Base-by-base conservation (phyloP, 1,140 invertebrate genomes). In the Aphidius gifuensis region DNA sequence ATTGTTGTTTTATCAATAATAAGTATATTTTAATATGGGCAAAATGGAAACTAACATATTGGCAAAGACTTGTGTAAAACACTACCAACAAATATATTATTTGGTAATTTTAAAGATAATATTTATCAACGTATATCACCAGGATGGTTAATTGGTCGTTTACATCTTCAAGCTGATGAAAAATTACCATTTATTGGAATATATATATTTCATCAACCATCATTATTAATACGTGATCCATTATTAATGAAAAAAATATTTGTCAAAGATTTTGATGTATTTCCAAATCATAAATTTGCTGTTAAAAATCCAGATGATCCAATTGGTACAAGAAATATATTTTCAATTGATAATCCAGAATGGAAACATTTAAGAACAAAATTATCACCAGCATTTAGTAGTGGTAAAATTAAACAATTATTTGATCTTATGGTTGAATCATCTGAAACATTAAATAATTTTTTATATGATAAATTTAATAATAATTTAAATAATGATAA, bases 201-300 rank as follows among this genome's bases (percentile, higher is more conserved):
- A 43, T 79, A 78, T 21, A 70, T 77, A 3, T 61, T 78, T 6
- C 69, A 74, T 8, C 75, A 76, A 23, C 76, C 75, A 0, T 76
- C 69, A 23, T 9, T 80, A 0, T 6, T 80, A 0, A 1, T 79
- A 0, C 64, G 69, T 0, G 72, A 71, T 55, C 70, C 74, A 0
- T 67, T 75, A 58, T 7, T 76, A 0, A 74, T 79, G 32, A 78
- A 77, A 16, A 71, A 75, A 9, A 61, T 86, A 5, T 64, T 81
- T 4, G 72, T 85, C 0, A 83, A 81, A 57, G 83, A 85, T 49
- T 85, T 85, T 62, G 72, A 83, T 16, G 62, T 77, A 58, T 85
- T 85, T 56, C 67, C 72, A 0, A 76, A 85, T 68, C 77, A 81
- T 61, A 68, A 73, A 38, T 79, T 80, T 46, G 64, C 68, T 2